Conservation (phyloP, 2,113 vertebrate genomes). For the Oncorhynchus nerka region DNA sequence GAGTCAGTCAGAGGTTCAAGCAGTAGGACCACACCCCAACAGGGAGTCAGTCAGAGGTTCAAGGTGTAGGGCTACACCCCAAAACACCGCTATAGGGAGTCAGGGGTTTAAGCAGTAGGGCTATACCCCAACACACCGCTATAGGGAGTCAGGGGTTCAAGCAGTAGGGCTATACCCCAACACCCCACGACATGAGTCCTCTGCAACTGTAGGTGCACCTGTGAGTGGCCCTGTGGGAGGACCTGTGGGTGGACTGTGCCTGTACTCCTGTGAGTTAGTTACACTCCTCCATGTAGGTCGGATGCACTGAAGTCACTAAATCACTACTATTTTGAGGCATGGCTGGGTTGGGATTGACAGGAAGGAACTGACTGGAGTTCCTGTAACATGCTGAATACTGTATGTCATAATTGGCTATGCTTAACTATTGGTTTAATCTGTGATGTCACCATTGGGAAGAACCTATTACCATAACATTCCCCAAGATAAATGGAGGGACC, state of each 20-base stretch:
- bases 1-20: too few species aligned
- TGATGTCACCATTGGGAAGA: background rate
- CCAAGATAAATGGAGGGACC: background rate
- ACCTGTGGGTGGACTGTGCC: background rate
- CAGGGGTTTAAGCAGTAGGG: too few species aligned
- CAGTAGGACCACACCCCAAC: background rate
- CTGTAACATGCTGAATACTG: background rate
- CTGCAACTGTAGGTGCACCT: background rate
- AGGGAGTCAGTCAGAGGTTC: too few species aligned
- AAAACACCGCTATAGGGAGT: too few species aligned
- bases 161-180: too few species aligned
- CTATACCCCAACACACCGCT: too few species aligned
- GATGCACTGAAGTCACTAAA: constrained; percentile 20
- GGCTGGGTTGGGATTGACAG: constrained; percentile 4
- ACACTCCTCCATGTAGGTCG: background rate
- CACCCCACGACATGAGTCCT: background rate
- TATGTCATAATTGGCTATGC: background rate
- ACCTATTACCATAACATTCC: background rate
- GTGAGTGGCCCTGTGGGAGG: too few species aligned
- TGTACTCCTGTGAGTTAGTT: background rate
- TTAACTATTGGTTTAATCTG: background rate
- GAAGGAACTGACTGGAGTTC: background rate
- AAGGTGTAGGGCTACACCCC: too few species aligned
- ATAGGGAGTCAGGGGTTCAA: too few species aligned
- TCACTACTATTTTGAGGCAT: constrained; percentile 15